Percentiles rank a stretch among this genome's conserved stretches.
Evolutionary conservation across 2,888 invertebrate genomes (phyloP).

Genomic region (Glaucopsyche alexis): DNA sequence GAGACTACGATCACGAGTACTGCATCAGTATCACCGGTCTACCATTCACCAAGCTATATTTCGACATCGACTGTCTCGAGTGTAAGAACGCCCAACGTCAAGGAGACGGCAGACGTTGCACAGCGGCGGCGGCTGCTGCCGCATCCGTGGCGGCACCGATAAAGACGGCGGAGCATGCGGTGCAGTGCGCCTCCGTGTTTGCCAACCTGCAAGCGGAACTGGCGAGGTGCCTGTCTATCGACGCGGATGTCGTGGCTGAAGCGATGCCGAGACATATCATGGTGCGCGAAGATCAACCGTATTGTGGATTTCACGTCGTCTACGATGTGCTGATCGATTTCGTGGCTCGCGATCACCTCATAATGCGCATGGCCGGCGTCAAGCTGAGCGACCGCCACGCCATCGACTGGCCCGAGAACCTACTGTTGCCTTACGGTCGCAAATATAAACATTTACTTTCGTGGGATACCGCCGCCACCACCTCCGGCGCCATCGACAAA

Average conservation of each 20-base stretch:
- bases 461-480: slow-evolving; percentile 14
- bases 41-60: slow-evolving; percentile 29
- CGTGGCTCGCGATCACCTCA: slow-evolving; percentile 29
- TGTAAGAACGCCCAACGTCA: slow-evolving; percentile 24
- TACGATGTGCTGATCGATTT: slow-evolving; percentile 28
- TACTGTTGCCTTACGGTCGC: slow-evolving; percentile 29
- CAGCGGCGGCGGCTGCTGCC: slow-evolving; percentile 20
- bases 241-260: slow-evolving; percentile 21
- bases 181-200: slow-evolving; percentile 29
- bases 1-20: slow-evolving; percentile 30
- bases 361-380: slow-evolving; percentile 28
- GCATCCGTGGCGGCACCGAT: slow-evolving; percentile 8
- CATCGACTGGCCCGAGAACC: slow-evolving; percentile 29
- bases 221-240: slow-evolving; percentile 28
- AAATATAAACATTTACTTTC: slow-evolving; percentile 28
- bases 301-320: slow-evolving; percentile 29
- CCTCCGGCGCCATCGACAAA: background rate
- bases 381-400: slow-evolving; percentile 29
- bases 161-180: slow-evolving; percentile 24
- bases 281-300: slow-evolving; percentile 29
- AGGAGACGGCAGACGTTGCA: slow-evolving; percentile 6
- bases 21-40: slow-evolving; percentile 26
- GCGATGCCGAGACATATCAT: slow-evolving; percentile 29
- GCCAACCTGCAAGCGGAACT: slow-evolving; percentile 29
- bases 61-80: slow-evolving; percentile 29